A percentile compares a stretch with the other conserved stretches of the same genome.
Evolutionary conservation across 2,888 invertebrate genomes (phyloP).

Genomic region (Drosophila gaucha): DNA sequence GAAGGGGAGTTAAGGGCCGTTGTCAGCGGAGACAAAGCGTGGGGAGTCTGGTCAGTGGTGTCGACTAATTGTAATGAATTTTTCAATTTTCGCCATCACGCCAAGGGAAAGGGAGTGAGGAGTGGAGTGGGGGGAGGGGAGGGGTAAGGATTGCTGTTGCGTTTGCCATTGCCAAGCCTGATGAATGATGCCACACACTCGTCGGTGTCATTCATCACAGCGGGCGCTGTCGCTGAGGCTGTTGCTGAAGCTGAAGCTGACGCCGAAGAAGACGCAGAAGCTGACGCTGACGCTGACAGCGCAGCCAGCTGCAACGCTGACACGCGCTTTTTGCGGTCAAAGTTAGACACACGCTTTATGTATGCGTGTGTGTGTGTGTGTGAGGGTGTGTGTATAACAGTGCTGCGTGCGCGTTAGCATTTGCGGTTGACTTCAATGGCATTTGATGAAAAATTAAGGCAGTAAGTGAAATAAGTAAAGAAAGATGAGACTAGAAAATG

Average conservation of each 20-base stretch:
- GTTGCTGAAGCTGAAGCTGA: neutral
- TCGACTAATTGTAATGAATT: constrained; percentile 78
- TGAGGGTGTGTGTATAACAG: constrained; percentile 10
- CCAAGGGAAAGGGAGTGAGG: neutral
- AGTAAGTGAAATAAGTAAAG: constrained; percentile 10
- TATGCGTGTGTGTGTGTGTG: constrained; percentile 5
- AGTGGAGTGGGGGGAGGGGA: neutral
- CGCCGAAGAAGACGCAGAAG: neutral
- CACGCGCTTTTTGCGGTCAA: constrained; percentile 73
- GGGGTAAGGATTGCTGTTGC: neutral
- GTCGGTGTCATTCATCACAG: constrained; percentile 74
- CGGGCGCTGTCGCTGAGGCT: constrained; percentile 37
- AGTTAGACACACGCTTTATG: constrained; percentile 35
- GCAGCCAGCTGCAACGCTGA: constrained; percentile 33
- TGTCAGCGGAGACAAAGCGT: neutral
- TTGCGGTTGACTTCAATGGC: constrained; percentile 60
- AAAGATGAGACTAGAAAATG: constrained; percentile 6
- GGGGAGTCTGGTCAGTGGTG: constrained; percentile 43
- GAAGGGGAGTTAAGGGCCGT: too few species aligned
- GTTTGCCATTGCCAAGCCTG: constrained; percentile 39
- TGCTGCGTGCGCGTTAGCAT: constrained; percentile 21
- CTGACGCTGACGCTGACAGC: constrained; percentile 36
- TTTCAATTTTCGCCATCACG: constrained; percentile 63
- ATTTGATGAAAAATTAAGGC: constrained; percentile 57
- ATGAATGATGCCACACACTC: constrained; percentile 76